phyloP scores from a whole-genome alignment of 2,888 invertebrate species.

The Strigamia transsilvanica region DNA sequence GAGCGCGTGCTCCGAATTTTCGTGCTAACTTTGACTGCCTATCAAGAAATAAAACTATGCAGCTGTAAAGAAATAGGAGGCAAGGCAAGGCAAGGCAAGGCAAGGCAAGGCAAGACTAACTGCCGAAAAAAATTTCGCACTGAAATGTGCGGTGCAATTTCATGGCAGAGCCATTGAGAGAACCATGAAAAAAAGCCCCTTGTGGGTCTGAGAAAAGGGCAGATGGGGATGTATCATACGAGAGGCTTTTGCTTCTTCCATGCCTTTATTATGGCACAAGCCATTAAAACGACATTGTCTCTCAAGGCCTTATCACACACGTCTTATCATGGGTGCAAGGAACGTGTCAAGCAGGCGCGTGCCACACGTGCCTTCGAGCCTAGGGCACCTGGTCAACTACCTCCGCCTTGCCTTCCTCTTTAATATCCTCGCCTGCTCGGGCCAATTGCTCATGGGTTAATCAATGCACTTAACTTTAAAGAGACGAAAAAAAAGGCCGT shows the following conservation, averaged over 20 bases:
- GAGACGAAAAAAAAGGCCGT: background rate
- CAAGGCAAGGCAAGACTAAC: no score
- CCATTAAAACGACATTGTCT: slow-evolving; percentile 48
- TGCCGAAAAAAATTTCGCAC: background rate
- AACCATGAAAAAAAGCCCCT: slow-evolving; percentile 34
- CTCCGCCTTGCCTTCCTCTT: background rate
- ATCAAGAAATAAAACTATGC: no score
- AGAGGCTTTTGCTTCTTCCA: slow-evolving; percentile 3
- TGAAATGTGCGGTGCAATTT: slow-evolving; percentile 15
- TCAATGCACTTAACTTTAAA: slow-evolving; percentile 17
- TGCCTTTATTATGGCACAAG: slow-evolving; percentile 44
- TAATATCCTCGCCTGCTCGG: background rate
- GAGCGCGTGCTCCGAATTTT: no score
- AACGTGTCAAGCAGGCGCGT: slow-evolving; percentile 40
- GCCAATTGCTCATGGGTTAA: slow-evolving; percentile 11
- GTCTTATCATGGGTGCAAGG: slow-evolving; percentile 17
- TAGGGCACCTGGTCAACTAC: slow-evolving; percentile 39
- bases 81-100: no score
- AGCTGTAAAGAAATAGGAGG: no score
- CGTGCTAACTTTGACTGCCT: no score
- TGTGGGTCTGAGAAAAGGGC: slow-evolving; percentile 24
- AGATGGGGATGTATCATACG: slow-evolving; percentile 40
- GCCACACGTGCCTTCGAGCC: slow-evolving; percentile 44
- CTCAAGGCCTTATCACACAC: slow-evolving; percentile 30
- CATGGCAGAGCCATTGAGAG: slow-evolving; percentile 16